Conservation (phyloP, 2,797 vertebrate genomes). For the Scyliorhinus canicula region DNA sequence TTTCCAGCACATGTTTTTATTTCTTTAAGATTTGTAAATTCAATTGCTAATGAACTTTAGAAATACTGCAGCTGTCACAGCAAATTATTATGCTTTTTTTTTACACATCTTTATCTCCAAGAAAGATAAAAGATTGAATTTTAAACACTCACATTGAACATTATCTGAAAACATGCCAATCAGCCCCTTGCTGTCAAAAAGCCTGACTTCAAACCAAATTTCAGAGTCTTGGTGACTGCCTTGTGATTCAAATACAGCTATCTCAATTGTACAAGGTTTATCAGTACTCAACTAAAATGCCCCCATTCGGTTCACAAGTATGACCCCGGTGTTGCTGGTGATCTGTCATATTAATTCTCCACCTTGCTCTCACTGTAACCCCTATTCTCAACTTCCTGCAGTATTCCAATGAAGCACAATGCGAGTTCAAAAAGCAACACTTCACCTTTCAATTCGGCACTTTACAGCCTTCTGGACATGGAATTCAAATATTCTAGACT, state of each 20-base stretch:
- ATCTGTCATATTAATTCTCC: background rate
- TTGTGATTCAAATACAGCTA: background rate
- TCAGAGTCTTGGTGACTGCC: background rate
- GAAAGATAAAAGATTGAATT: background rate
- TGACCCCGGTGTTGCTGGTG: too few species aligned
- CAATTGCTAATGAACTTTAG: background rate
- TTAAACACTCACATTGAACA: background rate
- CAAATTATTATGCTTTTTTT: background rate
- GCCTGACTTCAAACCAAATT: background rate
- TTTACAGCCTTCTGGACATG: background rate
- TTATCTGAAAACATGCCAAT: background rate
- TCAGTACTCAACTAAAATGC: background rate
- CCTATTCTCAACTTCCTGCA: background rate
- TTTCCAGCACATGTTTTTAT: too few species aligned
- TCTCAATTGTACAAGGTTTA: background rate
- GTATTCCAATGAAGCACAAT: background rate
- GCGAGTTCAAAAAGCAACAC: background rate
- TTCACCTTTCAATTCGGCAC: background rate
- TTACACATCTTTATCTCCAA: background rate
- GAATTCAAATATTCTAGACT: background rate
- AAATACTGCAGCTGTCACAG: background rate
- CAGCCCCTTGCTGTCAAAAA: background rate
- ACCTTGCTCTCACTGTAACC: background rate
- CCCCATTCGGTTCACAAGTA: background rate
- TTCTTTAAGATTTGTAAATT: background rate